Base-by-base conservation (phyloP, 2,888 invertebrate species). In the Trichacis sp. region DNA sequence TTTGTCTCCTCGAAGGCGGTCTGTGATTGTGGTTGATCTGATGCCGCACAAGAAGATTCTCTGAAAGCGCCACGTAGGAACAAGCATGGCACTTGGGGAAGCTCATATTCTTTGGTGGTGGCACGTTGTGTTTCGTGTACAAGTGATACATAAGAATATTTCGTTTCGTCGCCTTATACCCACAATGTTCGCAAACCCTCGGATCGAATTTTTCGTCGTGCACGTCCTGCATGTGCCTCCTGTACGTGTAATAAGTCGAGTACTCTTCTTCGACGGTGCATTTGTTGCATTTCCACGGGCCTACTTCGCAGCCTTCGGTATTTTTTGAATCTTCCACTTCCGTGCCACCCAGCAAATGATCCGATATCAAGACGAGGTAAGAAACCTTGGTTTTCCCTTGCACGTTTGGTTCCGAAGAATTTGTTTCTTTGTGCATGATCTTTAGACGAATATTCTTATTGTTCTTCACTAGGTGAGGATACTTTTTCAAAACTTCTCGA, bases 361-460 rank as follows among this genome's bases (percentile, higher is more conserved):
- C 85, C 1, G 85, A 84, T 60, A 86, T 87, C 6, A 87, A 69
- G 9, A 87, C 85, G 1, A 87, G 85, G 50, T 87, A 87, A 0
- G 86, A 86, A 1, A 87, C 85, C 74, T 86, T 86, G 0, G 86
- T 84, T 48, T 82, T 84, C 0, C 71, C 71, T 0, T 79, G 68
- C 1, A 67, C 62, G 45, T 75, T 77, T 4, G 71, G 73, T 17
- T 83, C 83, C 1, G 76, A 49, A 2, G 79, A 78, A 60, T 82
- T 84, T 0, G 79, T 68, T 54, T 84, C 85, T 59, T 89, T 90
- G 59, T 93, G 90, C 84, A 94, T 88, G 66, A 95, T 94, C 85
- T 94, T 95, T 12, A 95, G 83, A 78, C 93, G 92, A 29, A 95
- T 94, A 77, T 93, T 95, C 81, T 94, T 94, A 77, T 93, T 94